Base-by-base conservation (phyloP, 2,888 invertebrate species). In the Plagodis pulveraria region DNA sequence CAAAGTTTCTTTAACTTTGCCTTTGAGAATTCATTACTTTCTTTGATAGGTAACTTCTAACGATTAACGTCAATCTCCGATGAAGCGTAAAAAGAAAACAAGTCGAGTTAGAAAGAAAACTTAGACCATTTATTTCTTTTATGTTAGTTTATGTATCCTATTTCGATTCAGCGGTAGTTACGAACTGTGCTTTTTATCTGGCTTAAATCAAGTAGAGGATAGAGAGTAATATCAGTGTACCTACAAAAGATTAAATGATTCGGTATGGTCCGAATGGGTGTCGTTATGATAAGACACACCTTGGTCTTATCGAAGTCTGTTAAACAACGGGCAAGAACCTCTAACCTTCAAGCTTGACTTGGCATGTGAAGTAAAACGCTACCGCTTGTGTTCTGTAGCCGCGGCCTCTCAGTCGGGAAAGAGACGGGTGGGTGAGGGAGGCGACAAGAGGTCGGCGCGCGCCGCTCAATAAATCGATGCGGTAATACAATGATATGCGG, bases 381-480 rank as follows among this genome's bases (percentile, higher is more conserved):
- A 51, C 53, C 49, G 64, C 64, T 67, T 63, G 65, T 65, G 52
- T 58, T 58, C 42, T 53, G 50, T 65, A 69, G 51, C 66, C 57
- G 62, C 73, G 66, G 72, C 72, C 78, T 77, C 73, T 76, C 63
- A 74, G 77, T 73, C 72, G 76, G 73, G 75, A 76, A 74, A 77
- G 76, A 74, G 79, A 76, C 66, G 78, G 73, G 74, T 74, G 78
- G 78, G 79, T 65, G 77, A 74, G 78, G 75, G 77, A 69, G 73
- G 77, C 41, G 59, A 66, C 52, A 74, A 76, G 80, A 73, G 81
- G 84, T 71, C 87, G 87, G 90, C 89, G 90, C 88, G 90, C 89
- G 90, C 89, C 89, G 90, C 77, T 91, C 91, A 84, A 91, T 91
- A 91, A 91, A 92, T 91, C 91, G 91, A 91, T 91, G 84, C 81